Percentiles rank a stretch among this genome's conserved stretches.
Conservation (phyloP, 2,888 invertebrate genomes). For the Yponomeuta plumbellus region DNA sequence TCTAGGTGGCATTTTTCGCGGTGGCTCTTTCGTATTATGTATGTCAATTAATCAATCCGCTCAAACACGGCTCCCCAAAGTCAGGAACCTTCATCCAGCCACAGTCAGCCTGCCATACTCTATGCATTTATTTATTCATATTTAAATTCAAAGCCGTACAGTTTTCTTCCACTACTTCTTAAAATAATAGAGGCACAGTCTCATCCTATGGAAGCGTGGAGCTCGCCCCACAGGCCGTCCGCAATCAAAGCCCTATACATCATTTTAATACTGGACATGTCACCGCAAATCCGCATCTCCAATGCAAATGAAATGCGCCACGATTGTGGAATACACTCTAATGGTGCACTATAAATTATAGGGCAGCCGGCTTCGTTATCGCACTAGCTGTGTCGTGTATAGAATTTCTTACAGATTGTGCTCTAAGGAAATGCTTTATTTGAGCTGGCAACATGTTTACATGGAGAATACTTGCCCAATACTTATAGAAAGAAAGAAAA, state of each 20-base stretch:
- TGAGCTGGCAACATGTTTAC: not conserved
- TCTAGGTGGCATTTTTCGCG: too few relatives aligned
- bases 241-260: slow-evolving; percentile 68
- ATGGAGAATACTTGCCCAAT: not conserved
- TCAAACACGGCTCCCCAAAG: too few relatives aligned
- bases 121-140: too few relatives aligned
- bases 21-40: too few relatives aligned
- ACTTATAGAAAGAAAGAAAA: too few relatives aligned
- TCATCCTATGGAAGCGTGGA: not conserved
- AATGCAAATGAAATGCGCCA: slow-evolving; percentile 69
- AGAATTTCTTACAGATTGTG: slow-evolving; percentile 69
- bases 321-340: slow-evolving; percentile 55
- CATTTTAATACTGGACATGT: slow-evolving; percentile 72
- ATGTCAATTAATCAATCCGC: too few relatives aligned
- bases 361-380: slow-evolving; percentile 63
- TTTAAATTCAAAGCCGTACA: too few relatives aligned
- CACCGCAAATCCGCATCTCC: slow-evolving; percentile 68
- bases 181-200: not conserved
- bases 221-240: slow-evolving; percentile 26
- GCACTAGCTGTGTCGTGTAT: slow-evolving; percentile 48
- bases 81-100: too few relatives aligned
- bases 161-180: not conserved
- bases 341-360: slow-evolving; percentile 68
- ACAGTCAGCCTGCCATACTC: too few relatives aligned
- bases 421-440: slow-evolving; percentile 53